phyloP scores from a whole-genome alignment of 2,797 vertebrate species.

The Characodon lateralis region DNA sequence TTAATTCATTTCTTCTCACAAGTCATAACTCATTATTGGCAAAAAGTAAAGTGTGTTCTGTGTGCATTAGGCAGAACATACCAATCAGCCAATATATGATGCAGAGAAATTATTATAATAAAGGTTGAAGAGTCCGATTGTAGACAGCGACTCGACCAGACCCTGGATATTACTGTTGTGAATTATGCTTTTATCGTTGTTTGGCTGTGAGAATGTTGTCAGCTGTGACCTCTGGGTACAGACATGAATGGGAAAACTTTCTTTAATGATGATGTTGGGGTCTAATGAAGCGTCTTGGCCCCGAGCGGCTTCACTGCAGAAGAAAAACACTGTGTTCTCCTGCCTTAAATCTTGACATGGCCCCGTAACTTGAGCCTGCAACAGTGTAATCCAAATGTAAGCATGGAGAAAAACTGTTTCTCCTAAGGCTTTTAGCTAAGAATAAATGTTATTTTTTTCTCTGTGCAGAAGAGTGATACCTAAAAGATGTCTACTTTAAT shows the following conservation, averaged over 20 bases:
- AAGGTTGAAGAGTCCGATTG: not conserved
- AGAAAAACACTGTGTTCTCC: not conserved
- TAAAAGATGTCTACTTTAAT: not conserved
- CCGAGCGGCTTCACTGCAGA: not conserved
- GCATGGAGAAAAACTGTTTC: slow-evolving; percentile 3
- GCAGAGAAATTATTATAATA: not conserved
- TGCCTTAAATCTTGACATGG: not conserved
- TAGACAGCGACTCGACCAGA: not conserved
- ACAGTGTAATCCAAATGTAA: not conserved
- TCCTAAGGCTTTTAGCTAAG: not conserved
- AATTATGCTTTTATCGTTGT: slow-evolving; percentile 6
- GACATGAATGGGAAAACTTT: not conserved
- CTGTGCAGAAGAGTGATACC: not conserved
- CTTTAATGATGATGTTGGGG: slow-evolving; percentile 1
- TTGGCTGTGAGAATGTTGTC: slow-evolving; percentile 1
- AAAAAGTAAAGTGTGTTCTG: not conserved
- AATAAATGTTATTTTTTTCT: not conserved
- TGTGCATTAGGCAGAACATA: not conserved
- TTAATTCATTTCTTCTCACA: not conserved
- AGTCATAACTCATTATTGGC: not conserved
- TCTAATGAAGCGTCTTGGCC: slow-evolving; percentile 1
- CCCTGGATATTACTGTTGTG: not conserved
- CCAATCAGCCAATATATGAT: not conserved
- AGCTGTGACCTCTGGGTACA: not conserved
- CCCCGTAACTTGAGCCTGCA: not conserved